A percentile compares a stretch with the other conserved stretches of the same genome.
Evolutionary conservation across 2,888 invertebrate genomes (phyloP).

Genomic region (Polydrusus cervinus): DNA sequence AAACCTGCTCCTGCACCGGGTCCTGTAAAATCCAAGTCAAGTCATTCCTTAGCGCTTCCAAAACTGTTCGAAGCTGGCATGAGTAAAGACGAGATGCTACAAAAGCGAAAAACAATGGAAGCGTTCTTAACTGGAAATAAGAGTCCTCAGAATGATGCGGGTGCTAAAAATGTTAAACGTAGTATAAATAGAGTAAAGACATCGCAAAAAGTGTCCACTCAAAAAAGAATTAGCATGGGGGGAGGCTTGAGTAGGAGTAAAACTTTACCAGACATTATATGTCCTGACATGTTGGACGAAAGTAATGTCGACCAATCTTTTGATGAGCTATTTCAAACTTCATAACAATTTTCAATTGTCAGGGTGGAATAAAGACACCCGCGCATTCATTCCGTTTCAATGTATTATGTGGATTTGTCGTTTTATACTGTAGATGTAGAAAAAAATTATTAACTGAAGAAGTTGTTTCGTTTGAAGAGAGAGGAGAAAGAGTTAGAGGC

Average conservation of each 20-base stretch:
- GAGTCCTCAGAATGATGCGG: slow-evolving; percentile 65
- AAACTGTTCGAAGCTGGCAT: slow-evolving; percentile 89
- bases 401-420: slow-evolving; percentile 52
- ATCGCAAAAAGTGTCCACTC: slow-evolving; percentile 72
- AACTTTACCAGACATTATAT: slow-evolving; percentile 83
- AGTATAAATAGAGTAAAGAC: slow-evolving; percentile 72
- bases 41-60: slow-evolving; percentile 81
- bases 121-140: slow-evolving; percentile 77
- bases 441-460: slow-evolving; percentile 42
- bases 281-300: slow-evolving; percentile 81
- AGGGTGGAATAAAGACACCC: slow-evolving; percentile 32
- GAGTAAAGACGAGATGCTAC: slow-evolving; percentile 77
- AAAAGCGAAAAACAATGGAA: slow-evolving; percentile 83
- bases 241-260: slow-evolving; percentile 80
- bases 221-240: slow-evolving; percentile 55
- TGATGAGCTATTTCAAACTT: slow-evolving; percentile 83
- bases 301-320: slow-evolving; percentile 91
- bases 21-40: slow-evolving; percentile 79
- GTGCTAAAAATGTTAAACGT: slow-evolving; percentile 60
- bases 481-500: slow-evolving; percentile 19
- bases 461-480: slow-evolving; percentile 50
- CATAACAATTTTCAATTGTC: slow-evolving; percentile 59
- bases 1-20: slow-evolving; percentile 60
- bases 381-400: slow-evolving; percentile 58
- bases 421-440: slow-evolving; percentile 52